Evolutionary conservation across 2,888 invertebrate species (phyloP), one percentile per base, ranked within the genome.

Genomic region (Steinernema hermaphroditum): DNA sequence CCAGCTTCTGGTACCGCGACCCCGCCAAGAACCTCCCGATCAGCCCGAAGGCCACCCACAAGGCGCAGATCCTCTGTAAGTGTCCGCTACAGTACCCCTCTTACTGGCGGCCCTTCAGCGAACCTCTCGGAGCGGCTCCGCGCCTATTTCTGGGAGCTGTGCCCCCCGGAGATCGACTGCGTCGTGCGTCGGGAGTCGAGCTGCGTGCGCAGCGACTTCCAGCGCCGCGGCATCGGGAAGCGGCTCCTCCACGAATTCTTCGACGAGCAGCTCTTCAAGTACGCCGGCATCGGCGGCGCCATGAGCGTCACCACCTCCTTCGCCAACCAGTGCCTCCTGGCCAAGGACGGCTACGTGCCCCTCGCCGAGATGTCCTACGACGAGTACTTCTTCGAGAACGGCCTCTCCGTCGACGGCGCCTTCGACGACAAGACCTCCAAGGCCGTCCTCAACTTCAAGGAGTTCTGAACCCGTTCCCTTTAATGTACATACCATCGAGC

Each of bases 381-480:
- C 34, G 62, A 62, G 29, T 62, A 62, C 32, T 62, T 62, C 32
- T 62, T 62, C 62, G 62, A 62, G 32, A 24, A 62, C 62, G 62
- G 62, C 29, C 29, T 62, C 62, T 34, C 62, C 16, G 16, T 29
- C 16, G 62, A 62, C 16, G 62, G 62, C 62, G 62, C 62, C 29
- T 62, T 62, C 62, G 62, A 62, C 62, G 62, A 62, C 62, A 62
- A 62, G 34, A 62, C 62, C 16, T 62, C 62, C 32, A 62, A 62
- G 62, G 62, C 62, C 34, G 62, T 62, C 2, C 62, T 62, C 62
- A 62, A 62, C 62, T 62, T 62, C 62, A 62, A 62, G 34, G 62
- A 62, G 62, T 62, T 62, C 62, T 62, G 62, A 62, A 16, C 12
- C 62, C 62, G 6, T 9, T 4, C 34, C 34, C 34, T 34, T 62